A percentile compares a stretch with the other conserved stretches of the same genome.
Evolutionary conservation across 2,888 invertebrate species (phyloP).

Genomic region (Globia sparganii): DNA sequence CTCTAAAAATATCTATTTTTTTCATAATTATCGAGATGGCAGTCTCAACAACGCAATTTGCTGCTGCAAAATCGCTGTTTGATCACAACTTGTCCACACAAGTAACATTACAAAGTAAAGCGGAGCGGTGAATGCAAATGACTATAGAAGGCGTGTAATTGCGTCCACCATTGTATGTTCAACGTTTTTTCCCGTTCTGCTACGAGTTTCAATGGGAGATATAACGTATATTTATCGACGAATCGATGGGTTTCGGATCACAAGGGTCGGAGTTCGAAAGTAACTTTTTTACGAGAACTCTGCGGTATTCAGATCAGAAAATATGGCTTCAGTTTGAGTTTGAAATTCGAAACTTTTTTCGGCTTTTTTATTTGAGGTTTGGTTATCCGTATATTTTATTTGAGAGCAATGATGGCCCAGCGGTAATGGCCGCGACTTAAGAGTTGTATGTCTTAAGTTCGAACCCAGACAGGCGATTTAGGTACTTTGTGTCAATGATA

Average conservation of each 20-base stretch:
- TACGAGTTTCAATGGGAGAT: slow-evolving; percentile 55
- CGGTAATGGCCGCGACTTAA: neutral
- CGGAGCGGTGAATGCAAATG: slow-evolving; percentile 76
- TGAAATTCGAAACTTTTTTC: slow-evolving; percentile 45
- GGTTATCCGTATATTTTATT: neutral
- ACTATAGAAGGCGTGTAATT: slow-evolving; percentile 76
- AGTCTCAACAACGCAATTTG: neutral
- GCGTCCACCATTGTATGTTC: slow-evolving; percentile 73
- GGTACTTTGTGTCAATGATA: too few species aligned
- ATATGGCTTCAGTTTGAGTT: slow-evolving; percentile 49
- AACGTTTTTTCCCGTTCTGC: slow-evolving; percentile 61
- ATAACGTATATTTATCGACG: slow-evolving; percentile 59
- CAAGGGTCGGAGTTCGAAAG: slow-evolving; percentile 33
- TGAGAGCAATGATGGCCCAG: neutral
- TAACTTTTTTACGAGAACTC: slow-evolving; percentile 47
- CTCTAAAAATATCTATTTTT: neutral
- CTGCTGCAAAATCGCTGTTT: slow-evolving; percentile 10
- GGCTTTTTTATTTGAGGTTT: neutral
- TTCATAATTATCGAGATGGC: neutral
- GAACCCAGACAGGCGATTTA: neutral
- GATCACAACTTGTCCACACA: slow-evolving; percentile 38
- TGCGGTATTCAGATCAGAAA: slow-evolving; percentile 32
- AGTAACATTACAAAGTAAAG: slow-evolving; percentile 74
- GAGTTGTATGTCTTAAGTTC: neutral
- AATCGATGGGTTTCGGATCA: slow-evolving; percentile 53